Evolutionary conservation across 2,797 vertebrate species (phyloP).

Genomic region (Pseudomugil gertrudae): DNA sequence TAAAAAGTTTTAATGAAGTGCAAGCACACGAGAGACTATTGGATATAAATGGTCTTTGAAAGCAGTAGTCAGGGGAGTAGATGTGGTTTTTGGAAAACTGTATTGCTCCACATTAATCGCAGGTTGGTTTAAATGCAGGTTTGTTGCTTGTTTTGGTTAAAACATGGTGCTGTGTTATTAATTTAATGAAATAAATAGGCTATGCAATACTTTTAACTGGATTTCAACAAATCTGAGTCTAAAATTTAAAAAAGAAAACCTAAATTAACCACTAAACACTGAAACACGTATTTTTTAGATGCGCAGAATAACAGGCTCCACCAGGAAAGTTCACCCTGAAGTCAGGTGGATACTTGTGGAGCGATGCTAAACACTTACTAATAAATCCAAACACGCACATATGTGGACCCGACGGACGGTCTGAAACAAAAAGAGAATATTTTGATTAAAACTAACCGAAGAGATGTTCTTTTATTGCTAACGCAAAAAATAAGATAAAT

Average conservation of each 20-base stretch:
- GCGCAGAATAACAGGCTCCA: constrained; percentile 40
- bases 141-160: constrained; percentile 41
- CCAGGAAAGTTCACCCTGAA: constrained; percentile 33
- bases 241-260: neutral
- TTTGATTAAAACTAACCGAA: constrained; percentile 8
- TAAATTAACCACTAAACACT: neutral
- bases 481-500: too few species aligned
- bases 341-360: constrained; percentile 43
- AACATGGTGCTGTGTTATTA: constrained; percentile 26
- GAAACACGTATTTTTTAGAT: too few species aligned
- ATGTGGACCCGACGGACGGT: constrained; percentile 33
- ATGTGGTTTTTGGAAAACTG: constrained; percentile 26
- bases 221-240: neutral
- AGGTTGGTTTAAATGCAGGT: constrained; percentile 48
- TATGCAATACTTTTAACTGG: neutral
- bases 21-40: constrained; percentile 66
- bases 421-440: constrained; percentile 46
- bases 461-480: too few species aligned
- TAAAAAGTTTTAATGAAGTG: constrained; percentile 77
- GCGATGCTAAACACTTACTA: constrained; percentile 60
- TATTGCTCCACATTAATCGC: constrained; percentile 54
- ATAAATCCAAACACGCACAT: constrained; percentile 45
- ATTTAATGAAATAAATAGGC: neutral
- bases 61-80: constrained; percentile 48
- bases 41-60: constrained; percentile 50